Evolutionary conservation across 2,888 invertebrate species (phyloP).

Genomic region (Pachliopta kotzebuea): DNA sequence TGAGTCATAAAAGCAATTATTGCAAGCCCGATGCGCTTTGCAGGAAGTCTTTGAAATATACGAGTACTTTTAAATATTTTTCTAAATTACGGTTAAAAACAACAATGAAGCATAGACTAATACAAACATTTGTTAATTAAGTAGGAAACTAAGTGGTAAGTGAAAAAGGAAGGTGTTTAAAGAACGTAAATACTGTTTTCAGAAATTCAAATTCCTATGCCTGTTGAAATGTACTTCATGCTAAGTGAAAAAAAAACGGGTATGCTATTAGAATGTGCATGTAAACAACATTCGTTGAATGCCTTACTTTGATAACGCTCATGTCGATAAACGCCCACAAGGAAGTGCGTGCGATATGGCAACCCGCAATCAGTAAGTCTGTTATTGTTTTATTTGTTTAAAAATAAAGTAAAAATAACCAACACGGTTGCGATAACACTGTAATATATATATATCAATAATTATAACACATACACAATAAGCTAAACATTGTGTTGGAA

Average conservation of each 20-base stretch:
- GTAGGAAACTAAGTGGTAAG: too few relatives aligned
- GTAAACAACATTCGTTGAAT: slow-evolving; percentile 44
- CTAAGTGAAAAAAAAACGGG: slow-evolving; percentile 20
- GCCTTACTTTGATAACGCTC: slow-evolving; percentile 54
- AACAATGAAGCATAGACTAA: too few relatives aligned
- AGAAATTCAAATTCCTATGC: background rate
- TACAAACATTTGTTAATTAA: too few relatives aligned
- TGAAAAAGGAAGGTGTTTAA: background rate
- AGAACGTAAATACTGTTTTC: background rate
- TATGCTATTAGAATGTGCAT: slow-evolving; percentile 35
- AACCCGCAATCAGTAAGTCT: slow-evolving; percentile 29
- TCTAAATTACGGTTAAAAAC: too few relatives aligned
- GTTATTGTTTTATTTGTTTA: slow-evolving; percentile 11
- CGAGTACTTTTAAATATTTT: background rate
- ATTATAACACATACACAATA: too few relatives aligned
- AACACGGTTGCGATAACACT: too few relatives aligned
- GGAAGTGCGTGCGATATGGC: slow-evolving; percentile 49
- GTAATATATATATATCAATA: too few relatives aligned
- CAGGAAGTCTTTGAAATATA: slow-evolving; percentile 30
- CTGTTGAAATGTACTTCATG: background rate
- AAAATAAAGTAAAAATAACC: background rate
- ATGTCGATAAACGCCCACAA: slow-evolving; percentile 57
- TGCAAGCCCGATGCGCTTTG: slow-evolving; percentile 37
- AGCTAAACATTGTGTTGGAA: too few relatives aligned
- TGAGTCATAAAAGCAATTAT: slow-evolving; percentile 42